A percentile compares a stretch with the other conserved stretches of the same genome.
phyloP scores from a whole-genome alignment of 2,888 invertebrate species.

The Heliconius aoede region DNA sequence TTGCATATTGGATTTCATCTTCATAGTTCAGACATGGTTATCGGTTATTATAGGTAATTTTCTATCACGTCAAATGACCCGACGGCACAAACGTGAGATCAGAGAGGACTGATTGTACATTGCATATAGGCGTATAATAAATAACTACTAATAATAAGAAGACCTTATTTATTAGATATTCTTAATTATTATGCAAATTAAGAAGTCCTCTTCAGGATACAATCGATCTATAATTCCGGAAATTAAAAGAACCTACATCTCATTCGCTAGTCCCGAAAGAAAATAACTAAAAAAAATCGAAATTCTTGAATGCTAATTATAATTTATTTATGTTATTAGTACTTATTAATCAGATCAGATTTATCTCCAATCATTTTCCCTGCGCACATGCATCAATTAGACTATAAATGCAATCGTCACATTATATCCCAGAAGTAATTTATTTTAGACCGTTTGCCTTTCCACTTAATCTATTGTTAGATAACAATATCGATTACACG shows the following conservation, averaged over 20 bases:
- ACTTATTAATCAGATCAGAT: background rate
- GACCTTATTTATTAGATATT: background rate
- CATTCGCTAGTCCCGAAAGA: too few species aligned
- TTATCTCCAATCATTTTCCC: background rate
- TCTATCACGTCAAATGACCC: slow-evolving; percentile 39
- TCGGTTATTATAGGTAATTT: slow-evolving; percentile 45
- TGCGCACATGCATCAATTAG: background rate
- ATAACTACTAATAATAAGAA: background rate
- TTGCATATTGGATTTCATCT: slow-evolving; percentile 37
- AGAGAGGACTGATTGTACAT: slow-evolving; percentile 27
- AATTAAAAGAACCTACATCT: too few species aligned
- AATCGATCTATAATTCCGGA: background rate
- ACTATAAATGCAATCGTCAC: background rate
- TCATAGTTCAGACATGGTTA: slow-evolving; percentile 30
- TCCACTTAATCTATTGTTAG: slow-evolving; percentile 24
- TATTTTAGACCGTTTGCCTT: slow-evolving; percentile 22
- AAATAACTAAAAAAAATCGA: too few species aligned
- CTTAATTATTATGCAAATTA: too few species aligned
- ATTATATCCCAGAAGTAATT: slow-evolving; percentile 22
- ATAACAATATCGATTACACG: slow-evolving; percentile 30
- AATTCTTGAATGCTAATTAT: background rate
- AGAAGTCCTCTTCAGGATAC: too few species aligned
- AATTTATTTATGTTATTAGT: background rate
- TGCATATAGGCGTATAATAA: slow-evolving; percentile 8
- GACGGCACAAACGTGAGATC: slow-evolving; percentile 44